These are phyloP conservation scores for Iguana delicatissima DNA, from an alignment of 2,797 vertebrate species.

Conservation along the genomic window DNA sequence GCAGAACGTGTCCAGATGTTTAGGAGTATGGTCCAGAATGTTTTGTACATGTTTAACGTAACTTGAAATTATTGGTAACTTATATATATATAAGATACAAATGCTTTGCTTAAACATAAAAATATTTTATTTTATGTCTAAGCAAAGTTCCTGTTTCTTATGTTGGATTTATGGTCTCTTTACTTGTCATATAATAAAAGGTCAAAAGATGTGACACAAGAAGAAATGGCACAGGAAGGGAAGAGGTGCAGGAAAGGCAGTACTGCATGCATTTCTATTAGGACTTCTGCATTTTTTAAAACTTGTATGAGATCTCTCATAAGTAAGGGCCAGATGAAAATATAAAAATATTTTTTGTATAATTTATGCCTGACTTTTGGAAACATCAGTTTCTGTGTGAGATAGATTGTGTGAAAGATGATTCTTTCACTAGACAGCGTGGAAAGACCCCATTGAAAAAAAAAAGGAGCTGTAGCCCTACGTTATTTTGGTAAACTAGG, in stretches of 20 bases:
- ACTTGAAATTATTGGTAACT: no score
- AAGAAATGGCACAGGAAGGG: background rate
- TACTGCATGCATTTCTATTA: background rate
- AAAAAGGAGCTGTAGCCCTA: background rate
- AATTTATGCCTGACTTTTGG: background rate
- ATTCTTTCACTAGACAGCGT: background rate
- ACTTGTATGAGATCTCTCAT: background rate
- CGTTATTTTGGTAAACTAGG: background rate
- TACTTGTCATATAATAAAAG: no score
- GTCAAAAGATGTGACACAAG: background rate
- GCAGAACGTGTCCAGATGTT: no score
- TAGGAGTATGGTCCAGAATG: no score
- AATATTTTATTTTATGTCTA: no score
- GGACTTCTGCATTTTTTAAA: background rate
- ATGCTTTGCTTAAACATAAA: no score
- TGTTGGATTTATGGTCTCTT: no score
- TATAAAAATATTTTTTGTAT: background rate
- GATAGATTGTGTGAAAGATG: background rate
- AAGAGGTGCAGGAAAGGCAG: no score
- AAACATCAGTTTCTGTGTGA: background rate
- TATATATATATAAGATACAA: no score
- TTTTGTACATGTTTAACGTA: no score
- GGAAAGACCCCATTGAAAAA: no score
- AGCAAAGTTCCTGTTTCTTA: no score
- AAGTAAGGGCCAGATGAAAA: background rate